phyloP scores from a whole-genome alignment of 1,140 invertebrate species.

The Pseudobourletiella spinata region DNA sequence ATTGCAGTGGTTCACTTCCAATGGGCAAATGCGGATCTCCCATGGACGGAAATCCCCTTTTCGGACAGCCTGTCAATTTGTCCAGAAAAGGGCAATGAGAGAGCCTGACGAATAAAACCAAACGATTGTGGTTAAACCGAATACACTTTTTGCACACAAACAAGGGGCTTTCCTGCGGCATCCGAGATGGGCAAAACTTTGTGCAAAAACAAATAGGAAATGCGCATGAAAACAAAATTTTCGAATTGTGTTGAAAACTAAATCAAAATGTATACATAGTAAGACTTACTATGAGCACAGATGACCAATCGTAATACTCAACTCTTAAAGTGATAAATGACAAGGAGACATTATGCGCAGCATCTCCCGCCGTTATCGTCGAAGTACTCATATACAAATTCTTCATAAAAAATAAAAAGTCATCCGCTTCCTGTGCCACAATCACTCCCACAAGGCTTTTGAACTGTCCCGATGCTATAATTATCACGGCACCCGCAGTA shows the following conservation, averaged over 20 bases:
- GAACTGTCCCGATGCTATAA: constrained; percentile 45
- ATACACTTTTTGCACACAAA: constrained; percentile 60
- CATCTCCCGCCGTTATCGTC: constrained; percentile 40
- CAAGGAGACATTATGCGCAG: constrained; percentile 45
- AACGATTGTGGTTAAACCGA: constrained; percentile 65
- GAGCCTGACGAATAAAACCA: constrained; percentile 63
- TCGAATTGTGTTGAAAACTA: background rate
- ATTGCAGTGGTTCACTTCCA: too few relatives aligned
- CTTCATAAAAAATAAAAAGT: constrained; percentile 33
- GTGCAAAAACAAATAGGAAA: constrained; percentile 36
- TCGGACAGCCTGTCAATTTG: constrained; percentile 53
- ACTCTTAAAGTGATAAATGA: constrained; percentile 40
- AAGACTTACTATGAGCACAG: too few relatives aligned
- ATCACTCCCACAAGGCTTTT: constrained; percentile 42
- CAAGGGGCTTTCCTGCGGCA: constrained; percentile 41
- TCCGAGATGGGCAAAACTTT: constrained; percentile 48
- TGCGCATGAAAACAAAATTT: background rate
- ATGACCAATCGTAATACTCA: constrained; percentile 42
- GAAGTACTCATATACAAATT: constrained; percentile 42
- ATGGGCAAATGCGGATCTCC: constrained; percentile 50
- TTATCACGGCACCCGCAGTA: constrained; percentile 78
- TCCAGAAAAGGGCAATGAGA: constrained; percentile 50
- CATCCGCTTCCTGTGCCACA: constrained; percentile 22
- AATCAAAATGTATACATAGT: too few relatives aligned
- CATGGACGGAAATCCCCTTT: constrained; percentile 53